Evolutionary conservation across 2,113 vertebrate genomes (phyloP).

Genomic region (Grammomys dolichurus): DNA sequence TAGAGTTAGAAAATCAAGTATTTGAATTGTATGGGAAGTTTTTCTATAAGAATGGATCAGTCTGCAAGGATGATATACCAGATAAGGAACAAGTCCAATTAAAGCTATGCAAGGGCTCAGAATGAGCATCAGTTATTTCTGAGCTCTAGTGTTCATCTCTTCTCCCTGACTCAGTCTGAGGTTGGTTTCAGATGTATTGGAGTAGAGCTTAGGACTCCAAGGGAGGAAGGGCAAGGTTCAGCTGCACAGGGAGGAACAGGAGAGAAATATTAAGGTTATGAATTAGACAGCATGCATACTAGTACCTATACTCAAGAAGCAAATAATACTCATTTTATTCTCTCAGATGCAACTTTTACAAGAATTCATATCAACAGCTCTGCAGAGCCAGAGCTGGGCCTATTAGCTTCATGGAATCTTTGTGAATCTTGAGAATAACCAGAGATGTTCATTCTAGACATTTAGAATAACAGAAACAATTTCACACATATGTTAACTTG

Average conservation of each 20-base stretch:
- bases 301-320: not conserved
- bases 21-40: not conserved
- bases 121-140: not conserved
- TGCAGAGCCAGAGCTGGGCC: not conserved
- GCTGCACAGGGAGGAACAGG: not conserved
- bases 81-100: not conserved
- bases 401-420: not conserved
- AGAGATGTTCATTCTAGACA: not conserved
- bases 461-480: not conserved
- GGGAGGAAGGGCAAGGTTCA: too few relatives aligned
- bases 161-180: not conserved
- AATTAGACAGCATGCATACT: not conserved
- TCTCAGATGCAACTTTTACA: not conserved
- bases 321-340: not conserved
- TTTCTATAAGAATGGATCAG: not conserved
- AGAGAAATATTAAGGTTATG: not conserved
- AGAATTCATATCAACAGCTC: rapidly evolving
- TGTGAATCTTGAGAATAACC: not conserved
- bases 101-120: not conserved
- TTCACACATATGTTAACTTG: not conserved
- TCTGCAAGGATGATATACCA: not conserved
- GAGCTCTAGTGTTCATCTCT: not conserved
- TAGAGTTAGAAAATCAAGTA: not conserved
- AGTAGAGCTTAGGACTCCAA: not conserved
- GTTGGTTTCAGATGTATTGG: not conserved